Evolutionary conservation across 2,797 vertebrate species (phyloP).

Genomic region (Holocentrus rufus): DNA sequence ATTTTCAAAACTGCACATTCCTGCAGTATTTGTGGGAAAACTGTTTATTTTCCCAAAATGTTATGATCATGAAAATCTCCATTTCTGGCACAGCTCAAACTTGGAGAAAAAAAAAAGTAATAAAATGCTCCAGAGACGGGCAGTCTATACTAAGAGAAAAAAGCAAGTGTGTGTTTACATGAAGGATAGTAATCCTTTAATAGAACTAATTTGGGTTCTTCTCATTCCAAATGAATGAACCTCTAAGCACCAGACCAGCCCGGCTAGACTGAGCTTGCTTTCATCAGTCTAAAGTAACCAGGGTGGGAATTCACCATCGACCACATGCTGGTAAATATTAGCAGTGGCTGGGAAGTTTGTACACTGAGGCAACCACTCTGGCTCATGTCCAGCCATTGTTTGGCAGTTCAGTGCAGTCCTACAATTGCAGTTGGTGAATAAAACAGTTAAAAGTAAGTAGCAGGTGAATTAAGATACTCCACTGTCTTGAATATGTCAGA

Average conservation of each 20-base stretch:
- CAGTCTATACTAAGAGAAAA: neutral
- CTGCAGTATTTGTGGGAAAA: neutral
- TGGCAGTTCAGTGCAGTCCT: neutral
- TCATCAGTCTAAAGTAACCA: neutral
- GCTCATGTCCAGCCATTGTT: conserved; percentile 28
- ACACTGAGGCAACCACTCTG: conserved; percentile 41
- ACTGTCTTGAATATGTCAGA: too few relatives aligned
- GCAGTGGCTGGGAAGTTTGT: conserved; percentile 37
- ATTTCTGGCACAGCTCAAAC: neutral
- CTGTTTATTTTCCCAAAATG: neutral
- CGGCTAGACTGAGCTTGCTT: neutral
- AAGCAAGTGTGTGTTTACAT: neutral
- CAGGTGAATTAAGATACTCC: neutral
- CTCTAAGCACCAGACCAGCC: neutral
- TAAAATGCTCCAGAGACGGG: neutral
- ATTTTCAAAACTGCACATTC: neutral
- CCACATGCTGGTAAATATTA: conserved; percentile 44
- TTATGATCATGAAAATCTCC: neutral
- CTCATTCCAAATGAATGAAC: neutral
- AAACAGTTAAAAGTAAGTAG: neutral
- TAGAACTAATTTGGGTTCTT: too few relatives aligned
- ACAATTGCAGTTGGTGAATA: neutral
- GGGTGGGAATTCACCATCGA: conserved; percentile 27
- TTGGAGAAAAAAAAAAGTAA: neutral
- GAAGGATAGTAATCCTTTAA: too few relatives aligned